phyloP scores from a whole-genome alignment of 2,797 vertebrate genomes.

The Rhyacichthys aspro region DNA sequence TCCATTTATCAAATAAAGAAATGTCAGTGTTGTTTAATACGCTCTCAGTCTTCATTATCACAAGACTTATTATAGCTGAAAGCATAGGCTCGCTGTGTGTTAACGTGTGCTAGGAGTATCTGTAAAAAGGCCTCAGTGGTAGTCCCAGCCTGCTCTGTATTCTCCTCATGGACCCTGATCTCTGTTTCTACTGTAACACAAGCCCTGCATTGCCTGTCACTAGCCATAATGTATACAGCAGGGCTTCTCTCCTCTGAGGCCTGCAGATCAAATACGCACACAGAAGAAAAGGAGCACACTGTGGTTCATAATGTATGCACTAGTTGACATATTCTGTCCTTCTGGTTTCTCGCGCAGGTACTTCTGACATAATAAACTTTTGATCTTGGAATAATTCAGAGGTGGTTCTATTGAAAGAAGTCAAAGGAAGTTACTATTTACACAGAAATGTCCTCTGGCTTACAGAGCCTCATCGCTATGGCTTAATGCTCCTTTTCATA shows the following conservation, averaged over 20 bases:
- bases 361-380: not conserved
- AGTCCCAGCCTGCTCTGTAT: slow-evolving; percentile 38
- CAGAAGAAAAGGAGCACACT: slow-evolving; percentile 20
- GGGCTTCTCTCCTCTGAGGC: slow-evolving; percentile 34
- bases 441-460: no score
- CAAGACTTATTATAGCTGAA: slow-evolving; percentile 2
- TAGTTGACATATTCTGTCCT: slow-evolving; percentile 20
- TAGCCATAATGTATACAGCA: slow-evolving; percentile 48
- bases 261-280: slow-evolving; percentile 36
- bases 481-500: no score
- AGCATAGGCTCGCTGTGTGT: slow-evolving; percentile 4
- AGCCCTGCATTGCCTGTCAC: slow-evolving; percentile 48
- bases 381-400: not conserved
- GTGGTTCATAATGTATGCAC: slow-evolving; percentile 28
- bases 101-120: slow-evolving; percentile 2
- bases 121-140: not conserved
- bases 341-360: not conserved
- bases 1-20: slow-evolving; percentile 26
- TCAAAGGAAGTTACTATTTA: not conserved
- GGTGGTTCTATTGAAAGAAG: not conserved
- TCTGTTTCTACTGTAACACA: slow-evolving; percentile 40
- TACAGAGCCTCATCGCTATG: no score
- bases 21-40: slow-evolving; percentile 9
- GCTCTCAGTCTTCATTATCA: slow-evolving; percentile 26
- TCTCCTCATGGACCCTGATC: slow-evolving; percentile 29